Base-by-base conservation (phyloP, 2,888 invertebrate genomes). In the Pseudococcus longispinus region DNA sequence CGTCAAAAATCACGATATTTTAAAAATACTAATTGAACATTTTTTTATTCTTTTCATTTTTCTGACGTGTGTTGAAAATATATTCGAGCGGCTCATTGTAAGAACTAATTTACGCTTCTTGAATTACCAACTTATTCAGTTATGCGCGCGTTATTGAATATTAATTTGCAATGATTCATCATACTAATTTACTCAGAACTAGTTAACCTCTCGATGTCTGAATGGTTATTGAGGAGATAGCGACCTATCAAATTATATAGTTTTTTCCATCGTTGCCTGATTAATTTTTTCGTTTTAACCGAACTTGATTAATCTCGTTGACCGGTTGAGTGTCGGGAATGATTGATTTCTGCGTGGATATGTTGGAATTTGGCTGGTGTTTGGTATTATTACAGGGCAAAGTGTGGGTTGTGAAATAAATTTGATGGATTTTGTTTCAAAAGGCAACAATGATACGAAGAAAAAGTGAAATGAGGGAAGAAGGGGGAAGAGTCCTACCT, bases 161-260 rank as follows among this genome's bases (percentile, higher is more conserved):
- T 80, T 74, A 32, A 74, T 74, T 80, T 42, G 32, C 77, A 42
- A 80, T 80, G 77, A 80, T 80, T 80, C 77, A 42, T 60, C 60
- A 15, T 60, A 60, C 60, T 60, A 60, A 60, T 80, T 80, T 80
- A 42, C 77, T 80, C 18, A 23, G 23, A 23, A 60, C 60, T 60
- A 60, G 29, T 70, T 70, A 70, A 70, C 70, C 70, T 70, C 15
- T 70, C 29, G 29, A 29, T 29, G 70, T 60, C 20, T 60, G 3
- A 51, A 60, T 23, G 70, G 15, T 4, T 70, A 9, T 70, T 18
- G 70, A 70, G 29, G 18, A 29, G 70, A 70, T 29, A 29, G 13
- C 70, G 70, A 70, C 13, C 29, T 70, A 29, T 70, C 70, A 70
- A 70, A 70, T 70, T 70, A 70, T 29, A 29, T 70, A 15, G 32